A percentile compares a stretch with the other conserved stretches of the same genome.
Conservation (phyloP, 2,888 invertebrate genomes). For the Sacculina carcini region DNA sequence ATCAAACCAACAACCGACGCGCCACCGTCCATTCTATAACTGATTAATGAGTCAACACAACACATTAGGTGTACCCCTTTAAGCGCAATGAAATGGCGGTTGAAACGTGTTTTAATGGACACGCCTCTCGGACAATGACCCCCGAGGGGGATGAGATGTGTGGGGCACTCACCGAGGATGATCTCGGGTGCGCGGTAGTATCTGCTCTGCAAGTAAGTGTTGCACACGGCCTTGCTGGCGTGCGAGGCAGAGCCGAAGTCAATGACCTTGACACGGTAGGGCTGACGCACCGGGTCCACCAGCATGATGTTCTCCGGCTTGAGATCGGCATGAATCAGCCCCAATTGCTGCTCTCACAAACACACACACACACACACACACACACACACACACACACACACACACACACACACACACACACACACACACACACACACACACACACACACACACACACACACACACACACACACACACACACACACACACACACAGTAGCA, state of each 20-base stretch:
- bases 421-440: slow-evolving; percentile 2
- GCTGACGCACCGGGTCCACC: slow-evolving; percentile 90
- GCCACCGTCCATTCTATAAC: no score
- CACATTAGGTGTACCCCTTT: no score
- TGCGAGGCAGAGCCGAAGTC: slow-evolving; percentile 99
- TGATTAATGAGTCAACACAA: background rate
- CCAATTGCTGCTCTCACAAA: slow-evolving; percentile 51
- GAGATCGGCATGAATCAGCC: slow-evolving; percentile 94
- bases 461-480: background rate
- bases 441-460: slow-evolving; percentile 7
- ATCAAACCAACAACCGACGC: no score
- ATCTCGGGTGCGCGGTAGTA: slow-evolving; percentile 96
- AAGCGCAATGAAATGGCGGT: no score
- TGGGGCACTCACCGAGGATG: slow-evolving; percentile 43
- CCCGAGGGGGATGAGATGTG: no score
- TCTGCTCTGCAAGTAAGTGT: slow-evolving; percentile 94
- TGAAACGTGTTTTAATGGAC: no score
- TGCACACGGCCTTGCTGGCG: slow-evolving; percentile 97
- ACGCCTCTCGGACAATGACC: no score
- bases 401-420: slow-evolving; percentile 2
- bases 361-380: background rate
- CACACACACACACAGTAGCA: no score
- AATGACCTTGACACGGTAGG: slow-evolving; percentile 96
- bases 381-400: background rate
- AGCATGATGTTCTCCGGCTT: slow-evolving; percentile 99